Conservation (phyloP, 2,113 vertebrate species). For the Rhynchopsitta pachyrhyncha region DNA sequence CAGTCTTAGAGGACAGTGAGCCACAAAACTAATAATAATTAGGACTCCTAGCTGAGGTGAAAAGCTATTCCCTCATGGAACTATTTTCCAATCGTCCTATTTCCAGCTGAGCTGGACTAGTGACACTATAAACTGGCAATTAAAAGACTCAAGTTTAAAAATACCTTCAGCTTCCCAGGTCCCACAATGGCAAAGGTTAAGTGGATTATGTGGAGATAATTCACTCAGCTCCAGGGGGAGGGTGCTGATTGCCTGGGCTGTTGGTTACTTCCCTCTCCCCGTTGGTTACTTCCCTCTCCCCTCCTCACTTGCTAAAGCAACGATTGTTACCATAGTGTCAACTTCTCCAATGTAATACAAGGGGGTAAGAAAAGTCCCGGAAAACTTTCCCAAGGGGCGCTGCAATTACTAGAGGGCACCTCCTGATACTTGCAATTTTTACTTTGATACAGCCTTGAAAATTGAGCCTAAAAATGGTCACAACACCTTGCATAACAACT, state of each 20-base stretch:
- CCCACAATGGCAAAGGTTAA: slow-evolving; percentile 79
- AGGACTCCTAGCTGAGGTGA: slow-evolving; percentile 74
- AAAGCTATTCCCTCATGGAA: slow-evolving; percentile 74
- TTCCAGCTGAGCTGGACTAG: slow-evolving; percentile 74
- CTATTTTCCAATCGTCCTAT: slow-evolving; percentile 75
- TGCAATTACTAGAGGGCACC: not conserved
- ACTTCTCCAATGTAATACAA: slow-evolving; percentile 12
- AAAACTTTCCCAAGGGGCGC: not conserved
- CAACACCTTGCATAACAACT: not conserved
- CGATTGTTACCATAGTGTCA: slow-evolving; percentile 34
- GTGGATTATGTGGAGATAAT: slow-evolving; percentile 83
- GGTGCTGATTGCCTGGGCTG: slow-evolving; percentile 53
- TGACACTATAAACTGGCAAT: slow-evolving; percentile 77
- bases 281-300: slow-evolving; percentile 36
- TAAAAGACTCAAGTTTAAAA: slow-evolving; percentile 78
- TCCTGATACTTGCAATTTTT: not conserved
- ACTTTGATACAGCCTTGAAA: not conserved
- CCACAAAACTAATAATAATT: slow-evolving; percentile 62
- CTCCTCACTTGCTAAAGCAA: slow-evolving; percentile 38
- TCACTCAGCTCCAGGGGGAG: slow-evolving; percentile 69
- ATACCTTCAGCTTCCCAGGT: slow-evolving; percentile 73
- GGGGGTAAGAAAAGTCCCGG: not conserved
- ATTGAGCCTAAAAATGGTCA: not conserved
- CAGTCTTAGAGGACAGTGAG: slow-evolving; percentile 25
- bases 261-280: slow-evolving; percentile 40